phyloP scores from a whole-genome alignment of 30 jellyfish, hydroid and myxozoan genomes.

The Chrysaora quinquecirrha region DNA sequence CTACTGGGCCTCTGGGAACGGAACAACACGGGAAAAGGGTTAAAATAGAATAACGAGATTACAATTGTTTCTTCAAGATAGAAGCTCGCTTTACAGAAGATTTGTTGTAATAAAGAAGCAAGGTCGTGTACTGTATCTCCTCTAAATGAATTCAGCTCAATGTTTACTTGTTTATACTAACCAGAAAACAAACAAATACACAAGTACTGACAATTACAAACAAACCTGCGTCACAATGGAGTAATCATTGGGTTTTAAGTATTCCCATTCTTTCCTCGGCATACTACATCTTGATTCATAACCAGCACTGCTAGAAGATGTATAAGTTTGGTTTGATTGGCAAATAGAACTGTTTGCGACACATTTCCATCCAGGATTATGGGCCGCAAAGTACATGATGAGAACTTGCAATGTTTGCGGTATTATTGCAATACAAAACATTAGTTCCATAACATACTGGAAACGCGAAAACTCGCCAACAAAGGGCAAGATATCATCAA shows the following conservation, averaged over 20 bases:
- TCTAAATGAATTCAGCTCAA: no score
- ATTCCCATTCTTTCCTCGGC: constrained; percentile 79
- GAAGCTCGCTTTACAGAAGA: no score
- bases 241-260: constrained; percentile 56
- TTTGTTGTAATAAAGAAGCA: no score
- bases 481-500: constrained; percentile 59
- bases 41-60: no score
- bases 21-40: no score
- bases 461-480: constrained; percentile 81
- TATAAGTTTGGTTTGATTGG: constrained; percentile 17
- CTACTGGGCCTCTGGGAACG: no score
- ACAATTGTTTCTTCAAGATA: no score
- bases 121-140: no score
- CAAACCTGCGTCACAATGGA: constrained; percentile 82
- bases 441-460: constrained; percentile 50
- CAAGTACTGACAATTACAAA: background rate
- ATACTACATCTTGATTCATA: constrained; percentile 60
- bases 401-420: constrained; percentile 72
- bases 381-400: constrained; percentile 84
- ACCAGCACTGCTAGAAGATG: constrained; percentile 8
- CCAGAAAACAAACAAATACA: no score
- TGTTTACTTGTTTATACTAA: no score
- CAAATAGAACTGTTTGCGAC: constrained; percentile 74
- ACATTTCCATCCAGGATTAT: constrained; percentile 80
- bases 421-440: constrained; percentile 54